phyloP scores from a whole-genome alignment of 2,113 vertebrate species.

The Accipiter virgatus region DNA sequence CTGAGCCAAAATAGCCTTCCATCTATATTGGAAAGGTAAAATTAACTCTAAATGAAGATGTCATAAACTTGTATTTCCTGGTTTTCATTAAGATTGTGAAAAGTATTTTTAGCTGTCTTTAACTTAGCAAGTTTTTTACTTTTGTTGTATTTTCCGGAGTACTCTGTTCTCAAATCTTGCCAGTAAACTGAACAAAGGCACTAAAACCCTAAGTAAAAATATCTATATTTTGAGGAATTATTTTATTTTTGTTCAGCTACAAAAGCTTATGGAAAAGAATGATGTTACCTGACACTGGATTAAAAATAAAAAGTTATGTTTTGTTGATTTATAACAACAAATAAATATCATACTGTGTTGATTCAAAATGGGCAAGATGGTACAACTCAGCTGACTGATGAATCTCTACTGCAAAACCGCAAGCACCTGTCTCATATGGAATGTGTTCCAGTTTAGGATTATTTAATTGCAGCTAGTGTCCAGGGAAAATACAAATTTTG shows the following conservation, averaged over 20 bases:
- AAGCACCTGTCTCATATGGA: background rate
- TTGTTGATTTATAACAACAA: no score
- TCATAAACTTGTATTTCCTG: background rate
- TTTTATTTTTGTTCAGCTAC: no score
- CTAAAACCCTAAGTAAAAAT: background rate
- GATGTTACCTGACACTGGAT: no score
- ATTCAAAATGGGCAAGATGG: background rate
- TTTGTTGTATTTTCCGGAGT: background rate
- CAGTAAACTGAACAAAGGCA: background rate
- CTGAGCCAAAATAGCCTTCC: background rate
- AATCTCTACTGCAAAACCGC: background rate
- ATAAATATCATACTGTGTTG: background rate
- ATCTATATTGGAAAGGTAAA: background rate
- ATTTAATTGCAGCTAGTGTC: background rate
- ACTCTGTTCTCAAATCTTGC: background rate
- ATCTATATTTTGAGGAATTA: background rate
- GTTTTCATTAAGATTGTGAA: background rate
- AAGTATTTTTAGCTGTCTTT: background rate
- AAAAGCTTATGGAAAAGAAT: no score
- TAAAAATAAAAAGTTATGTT: no score
- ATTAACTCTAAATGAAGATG: background rate
- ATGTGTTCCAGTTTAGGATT: background rate
- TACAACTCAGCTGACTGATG: background rate
- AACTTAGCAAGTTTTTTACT: background rate
- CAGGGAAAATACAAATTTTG: background rate